Evolutionary conservation across 2,797 vertebrate genomes (phyloP), one percentile per base, ranked within the genome.

Genomic region (Chaenodraco wilsoni): DNA sequence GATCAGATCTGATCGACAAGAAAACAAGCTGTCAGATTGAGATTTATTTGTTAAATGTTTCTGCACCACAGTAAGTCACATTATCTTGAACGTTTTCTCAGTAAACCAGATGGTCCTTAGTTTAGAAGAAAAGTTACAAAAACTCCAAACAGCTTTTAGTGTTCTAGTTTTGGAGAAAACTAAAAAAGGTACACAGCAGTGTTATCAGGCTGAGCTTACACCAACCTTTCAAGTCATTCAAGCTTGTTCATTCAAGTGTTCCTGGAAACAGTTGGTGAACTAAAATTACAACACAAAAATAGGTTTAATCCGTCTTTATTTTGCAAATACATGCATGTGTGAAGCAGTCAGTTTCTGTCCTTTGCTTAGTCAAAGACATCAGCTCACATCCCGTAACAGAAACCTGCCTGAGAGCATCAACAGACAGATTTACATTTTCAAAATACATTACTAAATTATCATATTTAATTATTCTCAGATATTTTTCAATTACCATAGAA

Each of bases 261-360:
- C 14, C 16, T 37, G 19, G 11, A 16, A 21, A 46, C 40, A 71
- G 54, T 17, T 21, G 1, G n/a, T 15, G 41, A 3, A 27, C 64
- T 33, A 69, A n/a, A 21, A 63, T 16, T 13, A 31, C 15, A 51
- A 8, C 27, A 17, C 27, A 5, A 33, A 62, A 48, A 61, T 31
- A 54, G 13, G 27, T 41, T 80, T 4, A 60, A 76, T 79, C 59
- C 79, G 49, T 76, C 63, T 92, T 90, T 91, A 91, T 91, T 92
- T 87, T 52, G 60, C 48, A 81, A 79, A 79, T n/a, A 74, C 57
- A 68, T 52, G 50, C 21, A 65, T 51, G 40, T 74, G 31, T 70
- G 23, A 14, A 56, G 74, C 60, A 76, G 64, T 90, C 77, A 82
- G 67, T 79, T 84, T 76, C 11, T 56, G 49, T 57, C 54, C 45